Conservation (phyloP, 2,797 vertebrate species). For the Anolis apletophallus region DNA sequence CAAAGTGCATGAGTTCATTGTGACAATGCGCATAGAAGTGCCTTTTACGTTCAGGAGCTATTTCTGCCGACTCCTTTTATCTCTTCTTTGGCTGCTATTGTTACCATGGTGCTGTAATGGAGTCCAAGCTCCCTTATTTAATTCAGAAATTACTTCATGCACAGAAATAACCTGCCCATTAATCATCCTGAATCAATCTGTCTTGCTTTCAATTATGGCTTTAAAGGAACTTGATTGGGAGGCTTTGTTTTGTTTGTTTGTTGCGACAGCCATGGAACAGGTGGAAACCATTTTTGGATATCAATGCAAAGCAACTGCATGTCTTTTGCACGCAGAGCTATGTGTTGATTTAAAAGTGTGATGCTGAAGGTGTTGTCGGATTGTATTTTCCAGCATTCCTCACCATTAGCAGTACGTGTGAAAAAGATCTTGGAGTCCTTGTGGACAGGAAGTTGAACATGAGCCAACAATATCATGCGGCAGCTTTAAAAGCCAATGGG, state of each 20-base stretch:
- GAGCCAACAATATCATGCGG: no score
- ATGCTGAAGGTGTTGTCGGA: no score
- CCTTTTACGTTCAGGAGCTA: not conserved
- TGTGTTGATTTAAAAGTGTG: not conserved
- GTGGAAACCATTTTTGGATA: not conserved
- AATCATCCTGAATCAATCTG: not conserved
- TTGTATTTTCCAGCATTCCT: no score
- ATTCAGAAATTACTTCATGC: slow-evolving; percentile 44
- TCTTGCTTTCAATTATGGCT: not conserved
- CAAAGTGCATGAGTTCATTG: not conserved
- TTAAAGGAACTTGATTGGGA: not conserved
- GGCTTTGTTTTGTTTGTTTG: not conserved
- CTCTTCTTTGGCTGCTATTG: not conserved
- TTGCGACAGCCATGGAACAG: not conserved
- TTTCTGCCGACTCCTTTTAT: slow-evolving; percentile 30
- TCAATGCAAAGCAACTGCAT: not conserved
- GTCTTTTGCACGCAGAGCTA: no score
- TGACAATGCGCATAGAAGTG: not conserved
- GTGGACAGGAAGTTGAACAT: no score
- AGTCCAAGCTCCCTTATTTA: not conserved
- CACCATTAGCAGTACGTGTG: no score
- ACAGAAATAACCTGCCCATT: slow-evolving; percentile 14
- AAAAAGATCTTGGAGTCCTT: no score
- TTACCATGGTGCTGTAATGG: slow-evolving; percentile 20
- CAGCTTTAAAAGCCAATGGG: no score